Evolutionary conservation across 1,140 invertebrate genomes (phyloP).

Genomic region (Bicyclus anynana): DNA sequence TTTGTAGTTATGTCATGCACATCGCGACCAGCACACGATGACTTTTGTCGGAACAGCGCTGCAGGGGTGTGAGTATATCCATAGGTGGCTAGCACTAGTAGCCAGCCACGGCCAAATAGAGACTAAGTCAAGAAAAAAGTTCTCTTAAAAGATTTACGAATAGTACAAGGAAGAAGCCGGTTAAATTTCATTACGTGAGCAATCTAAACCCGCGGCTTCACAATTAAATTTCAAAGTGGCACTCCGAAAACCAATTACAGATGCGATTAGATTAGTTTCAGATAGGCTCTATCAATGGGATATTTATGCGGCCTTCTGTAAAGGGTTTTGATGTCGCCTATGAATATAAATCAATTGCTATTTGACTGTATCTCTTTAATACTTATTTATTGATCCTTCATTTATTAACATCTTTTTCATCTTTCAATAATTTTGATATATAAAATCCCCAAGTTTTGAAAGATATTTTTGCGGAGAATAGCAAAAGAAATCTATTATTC

Average conservation of each 20-base stretch:
- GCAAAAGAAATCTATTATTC: too few species aligned
- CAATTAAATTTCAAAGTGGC: slow-evolving; percentile 22
- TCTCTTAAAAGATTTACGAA: slow-evolving; percentile 1
- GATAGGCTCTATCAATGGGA: slow-evolving; percentile 2
- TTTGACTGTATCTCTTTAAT: background rate
- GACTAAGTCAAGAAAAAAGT: background rate
- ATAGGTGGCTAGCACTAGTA: too few species aligned
- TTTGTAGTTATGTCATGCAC: too few species aligned
- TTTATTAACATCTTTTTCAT: too few species aligned
- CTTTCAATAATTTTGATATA: too few species aligned
- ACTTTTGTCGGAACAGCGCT: too few species aligned
- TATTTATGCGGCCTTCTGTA: background rate
- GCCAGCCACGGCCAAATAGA: too few species aligned
- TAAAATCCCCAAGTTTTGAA: too few species aligned
- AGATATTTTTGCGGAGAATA: too few species aligned
- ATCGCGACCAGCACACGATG: too few species aligned
- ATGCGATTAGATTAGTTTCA: slow-evolving; percentile 16
- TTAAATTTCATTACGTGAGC: slow-evolving; percentile 19
- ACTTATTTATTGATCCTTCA: too few species aligned
- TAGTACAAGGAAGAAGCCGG: background rate
- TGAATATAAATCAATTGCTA: background rate
- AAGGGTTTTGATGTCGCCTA: background rate
- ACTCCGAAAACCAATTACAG: slow-evolving; percentile 17
- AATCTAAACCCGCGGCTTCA: slow-evolving; percentile 13
- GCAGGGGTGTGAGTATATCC: too few species aligned